Percentiles rank a stretch among this genome's conserved stretches.
phyloP scores from a whole-genome alignment of 2,113 vertebrate genomes.

The Burhinus oedicnemus region DNA sequence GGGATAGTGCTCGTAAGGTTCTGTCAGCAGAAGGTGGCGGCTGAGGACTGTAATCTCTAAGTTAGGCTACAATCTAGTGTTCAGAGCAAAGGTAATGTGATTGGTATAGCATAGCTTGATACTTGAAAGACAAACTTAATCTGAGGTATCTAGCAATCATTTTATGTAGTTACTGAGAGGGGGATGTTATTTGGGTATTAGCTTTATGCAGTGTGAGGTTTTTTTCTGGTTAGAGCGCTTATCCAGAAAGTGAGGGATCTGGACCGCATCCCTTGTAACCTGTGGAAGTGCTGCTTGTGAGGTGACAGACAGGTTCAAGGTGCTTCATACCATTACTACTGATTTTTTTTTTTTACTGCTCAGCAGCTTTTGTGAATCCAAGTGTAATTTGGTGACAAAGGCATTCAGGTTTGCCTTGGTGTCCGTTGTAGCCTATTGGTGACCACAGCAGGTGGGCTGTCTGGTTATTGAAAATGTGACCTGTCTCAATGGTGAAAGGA shows the following conservation, averaged over 20 bases:
- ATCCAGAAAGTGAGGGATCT: not conserved
- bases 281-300: not conserved
- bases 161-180: not conserved
- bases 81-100: not conserved
- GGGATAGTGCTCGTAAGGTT: fast-evolving
- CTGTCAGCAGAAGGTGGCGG: not conserved
- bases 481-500: not conserved
- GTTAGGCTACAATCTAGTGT: not conserved
- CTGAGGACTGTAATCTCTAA: not conserved
- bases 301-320: not conserved
- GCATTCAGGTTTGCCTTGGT: not conserved
- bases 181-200: not conserved
- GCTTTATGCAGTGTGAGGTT: not conserved
- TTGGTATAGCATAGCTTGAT: not conserved
- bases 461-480: not conserved
- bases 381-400: not conserved
- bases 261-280: not conserved
- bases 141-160: fast-evolving
- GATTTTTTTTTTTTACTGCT: not conserved
- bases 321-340: fast-evolving
- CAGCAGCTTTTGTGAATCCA: not conserved
- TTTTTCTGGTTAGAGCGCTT: not conserved
- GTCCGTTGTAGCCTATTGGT: not conserved
- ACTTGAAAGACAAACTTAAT: not conserved
- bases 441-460: not conserved